phyloP scores from a whole-genome alignment of 2,113 vertebrate genomes.

The Forbesichthys agassizii region DNA sequence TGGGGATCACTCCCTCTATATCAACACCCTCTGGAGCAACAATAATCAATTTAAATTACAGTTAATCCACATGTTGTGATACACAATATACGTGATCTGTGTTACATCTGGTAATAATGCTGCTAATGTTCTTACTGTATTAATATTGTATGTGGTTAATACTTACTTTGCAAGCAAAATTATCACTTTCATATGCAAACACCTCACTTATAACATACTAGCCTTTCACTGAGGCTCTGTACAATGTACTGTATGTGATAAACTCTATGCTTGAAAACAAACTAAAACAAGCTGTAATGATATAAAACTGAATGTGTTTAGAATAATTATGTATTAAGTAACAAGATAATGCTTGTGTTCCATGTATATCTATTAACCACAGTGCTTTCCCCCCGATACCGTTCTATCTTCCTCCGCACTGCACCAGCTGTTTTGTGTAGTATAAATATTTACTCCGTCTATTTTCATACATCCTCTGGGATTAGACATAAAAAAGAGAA shows the following conservation, averaged over 20 bases:
- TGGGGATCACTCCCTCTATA: background rate
- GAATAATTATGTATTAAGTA: background rate
- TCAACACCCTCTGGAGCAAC: background rate
- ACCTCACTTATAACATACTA: background rate
- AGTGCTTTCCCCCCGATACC: constrained; percentile 29
- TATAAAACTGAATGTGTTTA: background rate
- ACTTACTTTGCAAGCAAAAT: constrained; percentile 36
- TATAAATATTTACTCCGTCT: constrained; percentile 45
- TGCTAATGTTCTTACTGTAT: background rate
- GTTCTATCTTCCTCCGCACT: constrained; percentile 21
- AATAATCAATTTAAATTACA: background rate
- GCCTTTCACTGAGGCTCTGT: background rate
- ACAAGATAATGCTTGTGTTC: background rate
- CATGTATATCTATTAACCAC: constrained; percentile 6
- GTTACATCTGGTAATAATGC: background rate
- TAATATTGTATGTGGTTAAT: background rate
- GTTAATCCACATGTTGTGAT: background rate
- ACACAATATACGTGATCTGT: background rate
- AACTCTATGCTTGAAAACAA: constrained; percentile 18
- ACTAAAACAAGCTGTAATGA: background rate
- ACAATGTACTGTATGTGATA: constrained; percentile 11
- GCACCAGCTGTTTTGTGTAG: constrained; percentile 48
- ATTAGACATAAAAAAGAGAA: constrained; percentile 44
- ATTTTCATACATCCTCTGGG: constrained; percentile 50
- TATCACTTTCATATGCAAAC: background rate